These are phyloP conservation scores for Aricia artaxerxes DNA, from an alignment of 2,888 invertebrate species.

Conservation along the genomic window DNA sequence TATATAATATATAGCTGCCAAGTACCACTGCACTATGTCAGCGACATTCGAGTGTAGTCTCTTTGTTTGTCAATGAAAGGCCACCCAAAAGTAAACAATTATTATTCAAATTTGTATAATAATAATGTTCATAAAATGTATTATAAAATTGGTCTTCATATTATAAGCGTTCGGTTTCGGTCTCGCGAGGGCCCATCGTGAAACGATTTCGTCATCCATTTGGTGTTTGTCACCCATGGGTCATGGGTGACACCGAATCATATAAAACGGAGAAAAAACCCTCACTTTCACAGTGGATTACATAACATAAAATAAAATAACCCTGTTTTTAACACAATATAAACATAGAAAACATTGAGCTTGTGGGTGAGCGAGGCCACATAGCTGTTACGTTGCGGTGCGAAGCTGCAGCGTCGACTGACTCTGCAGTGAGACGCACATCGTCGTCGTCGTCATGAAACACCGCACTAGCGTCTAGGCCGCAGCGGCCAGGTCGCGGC, in stretches of 20 bases:
- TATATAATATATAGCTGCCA: background rate
- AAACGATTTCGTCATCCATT: background rate
- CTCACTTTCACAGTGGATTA: background rate
- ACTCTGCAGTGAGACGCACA: too few relatives aligned
- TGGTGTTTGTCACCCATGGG: background rate
- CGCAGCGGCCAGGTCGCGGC: too few relatives aligned
- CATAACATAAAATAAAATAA: background rate
- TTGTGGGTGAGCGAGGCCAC: background rate
- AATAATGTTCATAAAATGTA: slow-evolving; percentile 32
- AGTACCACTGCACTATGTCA: background rate
- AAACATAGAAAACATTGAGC: background rate
- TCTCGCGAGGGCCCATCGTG: background rate
- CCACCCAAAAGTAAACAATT: slow-evolving; percentile 24
- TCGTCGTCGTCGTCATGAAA: too few relatives aligned
- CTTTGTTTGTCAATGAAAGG: background rate
- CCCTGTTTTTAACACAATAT: background rate
- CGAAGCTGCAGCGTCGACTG: too few relatives aligned
- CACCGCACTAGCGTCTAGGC: too few relatives aligned
- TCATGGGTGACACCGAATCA: background rate
- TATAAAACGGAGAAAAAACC: background rate
- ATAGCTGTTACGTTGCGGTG: too few relatives aligned
- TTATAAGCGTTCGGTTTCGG: slow-evolving; percentile 32
- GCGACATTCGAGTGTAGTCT: background rate
- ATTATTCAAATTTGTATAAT: slow-evolving; percentile 27
- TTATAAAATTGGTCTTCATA: slow-evolving; percentile 35